A percentile compares a stretch with the other conserved stretches of the same genome.
These are phyloP conservation scores for Enteromius unitaeniatus DNA, from an alignment of 2,797 vertebrate genomes.

Conservation along the genomic window DNA sequence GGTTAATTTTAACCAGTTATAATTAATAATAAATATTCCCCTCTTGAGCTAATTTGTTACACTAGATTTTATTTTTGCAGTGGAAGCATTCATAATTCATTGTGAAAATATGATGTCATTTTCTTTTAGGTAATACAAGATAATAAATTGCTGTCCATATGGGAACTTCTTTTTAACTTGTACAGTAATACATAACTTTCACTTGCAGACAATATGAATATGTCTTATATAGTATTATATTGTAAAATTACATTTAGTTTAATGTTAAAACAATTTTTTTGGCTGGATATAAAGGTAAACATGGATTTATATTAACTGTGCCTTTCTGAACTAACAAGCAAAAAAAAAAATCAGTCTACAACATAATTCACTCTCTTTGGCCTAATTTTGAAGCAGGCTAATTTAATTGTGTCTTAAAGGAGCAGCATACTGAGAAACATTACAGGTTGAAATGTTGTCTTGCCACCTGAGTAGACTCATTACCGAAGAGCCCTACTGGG, in stretches of 20 bases:
- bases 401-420: slow-evolving; percentile 30
- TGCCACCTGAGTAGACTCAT: slow-evolving; percentile 33
- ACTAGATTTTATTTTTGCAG: too few relatives aligned
- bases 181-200: neutral
- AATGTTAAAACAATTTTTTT: neutral
- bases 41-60: too few relatives aligned
- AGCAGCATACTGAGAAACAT: slow-evolving; percentile 27
- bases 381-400: neutral
- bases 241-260: neutral
- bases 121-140: neutral
- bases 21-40: too few relatives aligned
- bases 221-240: neutral
- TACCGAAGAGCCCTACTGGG: slow-evolving; percentile 25
- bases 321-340: neutral
- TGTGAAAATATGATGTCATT: too few relatives aligned
- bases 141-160: neutral
- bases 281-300: neutral
- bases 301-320: neutral
- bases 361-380: neutral
- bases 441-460: slow-evolving; percentile 16
- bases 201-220: neutral
- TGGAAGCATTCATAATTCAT: too few relatives aligned
- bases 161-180: neutral
- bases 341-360: neutral
- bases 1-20: too few relatives aligned